Evolutionary conservation across 2,113 vertebrate genomes (phyloP).

Genomic region (Isurus oxyrinchus): DNA sequence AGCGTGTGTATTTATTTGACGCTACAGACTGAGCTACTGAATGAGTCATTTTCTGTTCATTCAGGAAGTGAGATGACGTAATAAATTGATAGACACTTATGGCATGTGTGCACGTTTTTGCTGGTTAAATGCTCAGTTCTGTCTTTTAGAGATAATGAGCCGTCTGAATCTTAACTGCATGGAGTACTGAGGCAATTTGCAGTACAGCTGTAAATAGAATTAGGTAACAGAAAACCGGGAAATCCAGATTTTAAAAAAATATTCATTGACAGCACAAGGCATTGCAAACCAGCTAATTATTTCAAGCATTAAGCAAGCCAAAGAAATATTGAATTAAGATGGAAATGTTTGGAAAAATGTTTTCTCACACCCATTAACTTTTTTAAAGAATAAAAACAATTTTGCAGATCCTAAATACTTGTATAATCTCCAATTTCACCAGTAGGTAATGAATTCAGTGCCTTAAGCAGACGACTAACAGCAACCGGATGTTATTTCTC

Average conservation of each 20-base stretch:
- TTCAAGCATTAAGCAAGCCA: background rate
- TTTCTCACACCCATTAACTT: background rate
- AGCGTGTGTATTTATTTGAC: background rate
- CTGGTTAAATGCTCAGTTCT: background rate
- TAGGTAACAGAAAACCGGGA: background rate
- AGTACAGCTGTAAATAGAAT: background rate
- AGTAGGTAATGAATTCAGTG: no score
- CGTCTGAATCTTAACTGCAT: background rate
- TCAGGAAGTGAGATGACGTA: background rate
- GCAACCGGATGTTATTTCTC: background rate
- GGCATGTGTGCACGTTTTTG: background rate
- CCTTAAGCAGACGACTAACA: background rate
- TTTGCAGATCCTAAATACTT: background rate
- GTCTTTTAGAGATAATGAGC: background rate
- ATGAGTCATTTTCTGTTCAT: background rate
- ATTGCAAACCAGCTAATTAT: background rate
- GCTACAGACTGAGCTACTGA: background rate
- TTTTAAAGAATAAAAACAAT: background rate
- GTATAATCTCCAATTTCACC: no score
- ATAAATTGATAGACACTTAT: background rate
- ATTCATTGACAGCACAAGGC: background rate
- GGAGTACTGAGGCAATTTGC: background rate
- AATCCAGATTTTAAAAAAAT: background rate
- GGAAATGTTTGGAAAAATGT: background rate
- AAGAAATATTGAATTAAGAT: background rate